A percentile compares a stretch with the other conserved stretches of the same genome.
Evolutionary conservation across 2,797 vertebrate species (phyloP).

Genomic region (Esox lucius): DNA sequence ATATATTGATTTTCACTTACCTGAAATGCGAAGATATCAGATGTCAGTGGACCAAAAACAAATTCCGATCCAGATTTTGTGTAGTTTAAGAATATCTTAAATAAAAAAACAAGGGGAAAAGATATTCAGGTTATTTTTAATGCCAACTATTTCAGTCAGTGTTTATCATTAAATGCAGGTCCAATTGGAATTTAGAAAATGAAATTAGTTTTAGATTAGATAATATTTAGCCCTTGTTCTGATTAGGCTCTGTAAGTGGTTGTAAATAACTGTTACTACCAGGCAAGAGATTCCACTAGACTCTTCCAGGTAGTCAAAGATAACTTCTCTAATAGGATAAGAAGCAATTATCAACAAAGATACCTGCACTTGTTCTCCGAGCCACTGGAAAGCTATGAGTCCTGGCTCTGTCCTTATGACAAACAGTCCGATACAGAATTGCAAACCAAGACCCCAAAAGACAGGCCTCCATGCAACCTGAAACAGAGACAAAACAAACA

Average conservation of each 20-base stretch:
- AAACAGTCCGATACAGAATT: slow-evolving; percentile 88
- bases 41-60: slow-evolving; percentile 84
- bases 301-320: slow-evolving; percentile 10
- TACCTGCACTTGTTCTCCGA: slow-evolving; percentile 91
- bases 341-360: slow-evolving; percentile 8
- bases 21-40: slow-evolving; percentile 88
- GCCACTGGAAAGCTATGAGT: slow-evolving; percentile 83
- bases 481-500: slow-evolving; percentile 1
- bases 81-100: slow-evolving; percentile 87
- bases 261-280: neutral
- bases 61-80: slow-evolving; percentile 85
- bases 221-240: too few species aligned
- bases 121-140: neutral
- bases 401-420: slow-evolving; percentile 90
- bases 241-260: neutral
- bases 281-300: neutral
- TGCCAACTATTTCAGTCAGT: neutral
- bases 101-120: slow-evolving; percentile 32
- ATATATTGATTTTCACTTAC: slow-evolving; percentile 66
- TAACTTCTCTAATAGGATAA: slow-evolving; percentile 17
- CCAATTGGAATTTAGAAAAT: neutral
- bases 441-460: slow-evolving; percentile 88
- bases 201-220: neutral
- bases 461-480: slow-evolving; percentile 89
- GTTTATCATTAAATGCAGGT: neutral